phyloP scores from a whole-genome alignment of 2,797 vertebrate genomes.

The Acanthiza pusilla region DNA sequence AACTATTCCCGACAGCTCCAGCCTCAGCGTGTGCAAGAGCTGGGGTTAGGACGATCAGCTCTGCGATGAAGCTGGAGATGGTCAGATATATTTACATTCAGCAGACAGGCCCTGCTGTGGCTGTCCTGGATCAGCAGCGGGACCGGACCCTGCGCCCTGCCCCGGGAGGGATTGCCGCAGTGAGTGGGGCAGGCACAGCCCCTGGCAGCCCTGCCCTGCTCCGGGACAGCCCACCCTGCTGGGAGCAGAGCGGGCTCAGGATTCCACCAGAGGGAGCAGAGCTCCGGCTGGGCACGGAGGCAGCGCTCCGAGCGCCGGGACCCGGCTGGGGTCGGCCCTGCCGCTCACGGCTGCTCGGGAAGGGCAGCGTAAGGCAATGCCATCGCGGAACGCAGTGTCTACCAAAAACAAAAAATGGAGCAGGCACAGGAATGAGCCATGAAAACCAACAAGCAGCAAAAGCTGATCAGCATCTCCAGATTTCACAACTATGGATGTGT shows the following conservation, averaged over 20 bases:
- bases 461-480: neutral
- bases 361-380: neutral
- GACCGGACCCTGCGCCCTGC: neutral
- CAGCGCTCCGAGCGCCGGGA: neutral
- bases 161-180: neutral
- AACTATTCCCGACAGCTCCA: neutral
- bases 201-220: neutral
- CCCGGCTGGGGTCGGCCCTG: neutral
- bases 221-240: neutral
- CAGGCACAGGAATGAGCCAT: neutral
- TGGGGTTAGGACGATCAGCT: neutral
- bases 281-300: neutral
- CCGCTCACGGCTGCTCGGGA: neutral
- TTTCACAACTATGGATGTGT: neutral
- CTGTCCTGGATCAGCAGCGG: neutral
- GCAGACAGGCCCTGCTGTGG: neutral
- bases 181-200: fast-evolving
- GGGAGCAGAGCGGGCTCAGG: neutral
- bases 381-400: neutral
- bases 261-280: constrained; percentile 49
- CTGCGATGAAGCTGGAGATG: fast-evolving
- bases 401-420: neutral
- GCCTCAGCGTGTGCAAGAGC: neutral
- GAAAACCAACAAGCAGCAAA: neutral
- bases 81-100: neutral